These are phyloP conservation scores for Cardiocondyla obscurior DNA, from an alignment of 1,140 invertebrate species.

Conservation along the genomic window DNA sequence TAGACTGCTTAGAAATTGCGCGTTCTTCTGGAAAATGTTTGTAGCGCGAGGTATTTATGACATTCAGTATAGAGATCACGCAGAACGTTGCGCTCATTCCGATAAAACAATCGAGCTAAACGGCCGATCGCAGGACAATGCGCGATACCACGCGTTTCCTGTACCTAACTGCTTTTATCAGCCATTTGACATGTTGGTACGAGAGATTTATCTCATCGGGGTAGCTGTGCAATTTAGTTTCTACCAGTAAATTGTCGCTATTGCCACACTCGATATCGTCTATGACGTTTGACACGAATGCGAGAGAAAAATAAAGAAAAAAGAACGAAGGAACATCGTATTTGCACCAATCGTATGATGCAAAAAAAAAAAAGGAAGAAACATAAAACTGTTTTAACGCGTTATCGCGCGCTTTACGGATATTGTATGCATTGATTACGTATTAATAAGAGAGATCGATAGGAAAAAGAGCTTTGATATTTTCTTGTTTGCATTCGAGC, in stretches of 20 bases:
- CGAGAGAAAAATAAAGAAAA: not conserved
- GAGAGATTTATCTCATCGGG: slow-evolving; percentile 64
- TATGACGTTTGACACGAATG: slow-evolving; percentile 52
- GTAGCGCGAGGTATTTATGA: slow-evolving; percentile 7
- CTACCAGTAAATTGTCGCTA: slow-evolving; percentile 65
- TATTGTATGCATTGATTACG: not conserved
- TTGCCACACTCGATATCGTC: slow-evolving; percentile 61
- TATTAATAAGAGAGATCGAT: not conserved
- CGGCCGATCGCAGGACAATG: slow-evolving; percentile 63
- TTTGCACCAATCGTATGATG: not conserved
- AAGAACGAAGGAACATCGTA: not conserved
- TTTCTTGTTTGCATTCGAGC: slow-evolving; percentile 29
- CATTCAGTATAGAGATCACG: not conserved
- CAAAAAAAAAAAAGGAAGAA: slow-evolving; percentile 37
- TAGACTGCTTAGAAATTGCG: not conserved
- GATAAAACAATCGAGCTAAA: slow-evolving; percentile 68
- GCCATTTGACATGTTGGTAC: slow-evolving; percentile 60
- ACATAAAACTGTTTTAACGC: slow-evolving; percentile 61
- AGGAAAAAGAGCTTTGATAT: not conserved
- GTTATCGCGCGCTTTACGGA: not conserved
- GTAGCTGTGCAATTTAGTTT: slow-evolving; percentile 63
- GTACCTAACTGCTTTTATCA: slow-evolving; percentile 66
- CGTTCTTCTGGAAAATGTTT: not conserved
- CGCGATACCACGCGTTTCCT: slow-evolving; percentile 46
- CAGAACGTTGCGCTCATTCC: slow-evolving; percentile 51